A percentile compares a stretch with the other conserved stretches of the same genome.
These are phyloP conservation scores for Scaptomyza montana DNA, from an alignment of 1,140 invertebrate species.

Conservation along the genomic window DNA sequence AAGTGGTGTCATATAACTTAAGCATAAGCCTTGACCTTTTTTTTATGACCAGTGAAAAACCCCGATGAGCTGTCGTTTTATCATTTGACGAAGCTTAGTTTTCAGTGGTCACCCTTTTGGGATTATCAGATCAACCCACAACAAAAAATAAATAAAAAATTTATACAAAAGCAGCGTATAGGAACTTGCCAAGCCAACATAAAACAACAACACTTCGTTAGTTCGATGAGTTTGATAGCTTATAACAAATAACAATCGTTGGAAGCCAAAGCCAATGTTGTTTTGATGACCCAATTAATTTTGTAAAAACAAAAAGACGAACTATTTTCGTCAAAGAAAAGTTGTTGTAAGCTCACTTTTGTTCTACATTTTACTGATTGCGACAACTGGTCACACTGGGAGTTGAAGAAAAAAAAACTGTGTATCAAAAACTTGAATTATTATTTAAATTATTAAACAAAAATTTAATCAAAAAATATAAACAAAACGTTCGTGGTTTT, in stretches of 20 bases:
- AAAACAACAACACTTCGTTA: slow-evolving; percentile 23
- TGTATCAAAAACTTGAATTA: too few relatives aligned
- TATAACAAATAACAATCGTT: slow-evolving; percentile 36
- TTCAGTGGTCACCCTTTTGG: slow-evolving; percentile 57
- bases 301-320: slow-evolving; percentile 41
- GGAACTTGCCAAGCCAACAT: slow-evolving; percentile 29
- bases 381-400: background rate
- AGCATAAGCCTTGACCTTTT: background rate
- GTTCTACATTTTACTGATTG: too few relatives aligned
- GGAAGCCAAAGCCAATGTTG: background rate
- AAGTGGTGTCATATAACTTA: background rate
- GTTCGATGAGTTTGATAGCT: slow-evolving; percentile 64
- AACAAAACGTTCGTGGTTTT: background rate
- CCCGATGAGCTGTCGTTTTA: slow-evolving; percentile 35
- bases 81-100: slow-evolving; percentile 48
- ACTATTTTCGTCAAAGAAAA: background rate
- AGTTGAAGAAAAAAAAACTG: background rate
- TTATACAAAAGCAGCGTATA: slow-evolving; percentile 54
- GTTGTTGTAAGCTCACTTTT: too few relatives aligned
- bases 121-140: slow-evolving; percentile 73
- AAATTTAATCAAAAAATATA: background rate
- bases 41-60: slow-evolving; percentile 19
- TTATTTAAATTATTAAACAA: background rate
- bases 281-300: slow-evolving; percentile 77
- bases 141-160: slow-evolving; percentile 35